Evolutionary conservation across 2,113 vertebrate genomes (phyloP).

Genomic region (Clinocottus analis): DNA sequence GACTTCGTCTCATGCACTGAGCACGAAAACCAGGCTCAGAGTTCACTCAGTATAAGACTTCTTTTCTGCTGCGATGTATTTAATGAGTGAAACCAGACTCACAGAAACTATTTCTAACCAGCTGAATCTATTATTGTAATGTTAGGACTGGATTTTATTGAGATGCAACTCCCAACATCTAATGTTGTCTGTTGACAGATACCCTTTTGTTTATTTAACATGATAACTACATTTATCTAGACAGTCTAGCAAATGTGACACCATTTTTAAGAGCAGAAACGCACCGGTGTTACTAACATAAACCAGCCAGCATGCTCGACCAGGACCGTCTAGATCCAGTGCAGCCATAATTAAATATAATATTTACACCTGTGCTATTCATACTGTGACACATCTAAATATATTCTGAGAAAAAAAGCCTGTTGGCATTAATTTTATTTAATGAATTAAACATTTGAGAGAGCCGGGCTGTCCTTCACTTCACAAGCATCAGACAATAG

Average conservation of each 20-base stretch:
- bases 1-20: neutral
- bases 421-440: neutral
- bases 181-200: neutral
- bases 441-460: neutral
- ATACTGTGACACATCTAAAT: neutral
- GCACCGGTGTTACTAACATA: neutral
- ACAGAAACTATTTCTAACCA: neutral
- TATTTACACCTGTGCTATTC: neutral
- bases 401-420: too few species aligned
- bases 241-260: too few species aligned
- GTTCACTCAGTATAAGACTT: neutral
- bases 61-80: neutral
- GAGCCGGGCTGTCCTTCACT: too few species aligned
- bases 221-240: neutral
- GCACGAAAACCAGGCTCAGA: neutral
- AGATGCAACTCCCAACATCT: neutral
- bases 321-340: neutral
- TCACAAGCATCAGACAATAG: slow-evolving; percentile 2
- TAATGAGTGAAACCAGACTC: neutral
- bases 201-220: neutral
- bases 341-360: neutral
- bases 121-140: neutral
- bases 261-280: neutral
- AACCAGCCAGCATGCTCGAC: neutral
- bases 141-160: slow-evolving; percentile 3